Conservation (phyloP, 2,797 vertebrate species). For the Catostomus latipinnis region DNA sequence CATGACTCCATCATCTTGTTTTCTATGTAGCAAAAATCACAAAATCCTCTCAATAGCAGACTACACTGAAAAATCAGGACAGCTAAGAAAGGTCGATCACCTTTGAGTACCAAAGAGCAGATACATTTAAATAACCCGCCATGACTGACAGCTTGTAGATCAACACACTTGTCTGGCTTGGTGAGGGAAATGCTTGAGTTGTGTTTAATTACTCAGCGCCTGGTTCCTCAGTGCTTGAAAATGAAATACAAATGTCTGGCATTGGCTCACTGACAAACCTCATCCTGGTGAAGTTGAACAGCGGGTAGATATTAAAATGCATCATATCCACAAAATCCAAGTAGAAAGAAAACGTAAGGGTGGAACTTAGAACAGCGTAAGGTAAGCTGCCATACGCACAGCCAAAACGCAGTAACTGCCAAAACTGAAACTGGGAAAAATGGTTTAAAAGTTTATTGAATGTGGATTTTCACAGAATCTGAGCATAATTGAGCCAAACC, state of each 20-base stretch:
- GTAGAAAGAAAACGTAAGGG: not conserved
- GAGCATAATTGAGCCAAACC: too few species aligned
- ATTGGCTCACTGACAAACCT: not conserved
- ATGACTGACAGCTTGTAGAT: conserved; percentile 27
- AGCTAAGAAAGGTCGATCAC: not conserved
- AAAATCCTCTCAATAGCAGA: not conserved
- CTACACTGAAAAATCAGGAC: not conserved
- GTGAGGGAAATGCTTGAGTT: conserved; percentile 36
- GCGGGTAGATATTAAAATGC: not conserved
- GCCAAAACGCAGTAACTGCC: too few species aligned
- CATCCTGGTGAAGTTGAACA: conserved; percentile 20
- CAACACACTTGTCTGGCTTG: conserved; percentile 9
- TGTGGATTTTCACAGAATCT: too few species aligned
- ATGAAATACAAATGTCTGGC: conserved; percentile 40
- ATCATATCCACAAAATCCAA: not conserved
- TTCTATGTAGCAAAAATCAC: not conserved
- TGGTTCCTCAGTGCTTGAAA: conserved; percentile 5
- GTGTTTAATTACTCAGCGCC: conserved; percentile 16
- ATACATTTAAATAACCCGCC: conserved; percentile 9
- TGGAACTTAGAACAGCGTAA: not conserved
- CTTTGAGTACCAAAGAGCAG: not conserved
- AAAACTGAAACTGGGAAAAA: too few species aligned
- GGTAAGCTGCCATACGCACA: not conserved
- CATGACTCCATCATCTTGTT: not conserved
- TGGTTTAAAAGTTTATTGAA: too few species aligned